A percentile compares a stretch with the other conserved stretches of the same genome.
phyloP scores from a whole-genome alignment of 2,888 invertebrate genomes.

The Petrolisthes manimaculis region DNA sequence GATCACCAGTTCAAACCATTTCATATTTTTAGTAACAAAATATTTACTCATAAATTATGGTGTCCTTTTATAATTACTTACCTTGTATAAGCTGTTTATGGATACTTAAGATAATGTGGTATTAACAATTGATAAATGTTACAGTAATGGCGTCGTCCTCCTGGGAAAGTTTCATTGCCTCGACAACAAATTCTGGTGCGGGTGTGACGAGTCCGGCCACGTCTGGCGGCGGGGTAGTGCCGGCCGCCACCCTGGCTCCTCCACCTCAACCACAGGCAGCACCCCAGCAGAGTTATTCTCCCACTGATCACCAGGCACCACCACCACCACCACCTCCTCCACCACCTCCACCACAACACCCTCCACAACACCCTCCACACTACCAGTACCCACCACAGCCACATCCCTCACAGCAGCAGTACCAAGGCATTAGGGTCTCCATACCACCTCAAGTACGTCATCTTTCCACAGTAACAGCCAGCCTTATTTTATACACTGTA shows the following conservation, averaged over 20 bases:
- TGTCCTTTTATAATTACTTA: no score
- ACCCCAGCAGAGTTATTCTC: constrained; percentile 35
- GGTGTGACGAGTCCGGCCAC: constrained; percentile 15
- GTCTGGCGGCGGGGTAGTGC: constrained; percentile 12
- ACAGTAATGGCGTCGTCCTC: constrained; percentile 64
- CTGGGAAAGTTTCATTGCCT: constrained; percentile 63
- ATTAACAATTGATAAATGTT: neutral
- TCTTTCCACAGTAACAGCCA: no score
- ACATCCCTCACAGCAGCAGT: constrained; percentile 27
- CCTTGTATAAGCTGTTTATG: no score
- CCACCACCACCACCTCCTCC: constrained; percentile 6
- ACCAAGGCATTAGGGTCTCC: constrained; percentile 41
- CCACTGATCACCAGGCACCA: constrained; percentile 29
- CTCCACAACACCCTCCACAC: constrained; percentile 22
- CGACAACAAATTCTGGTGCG: constrained; percentile 5
- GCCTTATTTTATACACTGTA: no score
- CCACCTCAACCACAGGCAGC: constrained; percentile 31
- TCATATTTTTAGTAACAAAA: no score
- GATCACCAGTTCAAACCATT: no score
- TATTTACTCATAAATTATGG: no score
- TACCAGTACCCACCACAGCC: neutral
- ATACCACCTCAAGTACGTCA: constrained; percentile 38
- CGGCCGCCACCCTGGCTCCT: constrained; percentile 19
- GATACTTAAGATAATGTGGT: no score
- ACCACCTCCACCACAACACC: neutral